These are phyloP conservation scores for Phoebastria nigripes DNA, from an alignment of 2,797 vertebrate genomes.

Conservation along the genomic window DNA sequence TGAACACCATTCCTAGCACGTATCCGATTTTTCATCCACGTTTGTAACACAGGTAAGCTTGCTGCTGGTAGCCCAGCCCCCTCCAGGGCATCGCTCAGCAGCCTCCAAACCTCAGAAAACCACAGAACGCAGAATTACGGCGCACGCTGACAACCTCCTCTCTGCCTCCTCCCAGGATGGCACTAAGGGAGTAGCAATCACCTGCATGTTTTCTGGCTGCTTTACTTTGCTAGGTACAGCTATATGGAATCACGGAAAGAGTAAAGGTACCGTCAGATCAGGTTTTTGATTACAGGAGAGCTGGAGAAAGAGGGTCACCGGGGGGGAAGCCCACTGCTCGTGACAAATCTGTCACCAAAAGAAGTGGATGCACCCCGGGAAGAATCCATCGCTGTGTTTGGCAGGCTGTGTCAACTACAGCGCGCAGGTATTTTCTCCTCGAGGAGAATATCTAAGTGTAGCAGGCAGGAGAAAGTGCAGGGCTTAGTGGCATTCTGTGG, in stretches of 20 bases:
- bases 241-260: fast-evolving
- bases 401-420: not conserved
- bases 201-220: no score
- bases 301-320: not conserved
- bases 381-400: fast-evolving
- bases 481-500: not conserved
- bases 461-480: not conserved
- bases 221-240: not conserved
- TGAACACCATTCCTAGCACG: not conserved
- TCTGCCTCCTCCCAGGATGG: not conserved
- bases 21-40: fast-evolving
- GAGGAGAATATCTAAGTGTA: no score
- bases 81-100: not conserved
- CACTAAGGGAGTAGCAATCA: not conserved
- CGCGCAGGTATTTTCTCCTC: no score
- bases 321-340: no score
- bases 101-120: not conserved
- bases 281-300: not conserved
- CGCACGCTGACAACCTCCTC: not conserved
- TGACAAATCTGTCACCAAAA: not conserved
- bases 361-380: no score
- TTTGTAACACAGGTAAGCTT: not conserved
- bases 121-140: not conserved
- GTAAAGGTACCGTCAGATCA: not conserved
- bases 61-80: no score